phyloP scores from a whole-genome alignment of 2,888 invertebrate species.

The Schizaphis graminum region DNA sequence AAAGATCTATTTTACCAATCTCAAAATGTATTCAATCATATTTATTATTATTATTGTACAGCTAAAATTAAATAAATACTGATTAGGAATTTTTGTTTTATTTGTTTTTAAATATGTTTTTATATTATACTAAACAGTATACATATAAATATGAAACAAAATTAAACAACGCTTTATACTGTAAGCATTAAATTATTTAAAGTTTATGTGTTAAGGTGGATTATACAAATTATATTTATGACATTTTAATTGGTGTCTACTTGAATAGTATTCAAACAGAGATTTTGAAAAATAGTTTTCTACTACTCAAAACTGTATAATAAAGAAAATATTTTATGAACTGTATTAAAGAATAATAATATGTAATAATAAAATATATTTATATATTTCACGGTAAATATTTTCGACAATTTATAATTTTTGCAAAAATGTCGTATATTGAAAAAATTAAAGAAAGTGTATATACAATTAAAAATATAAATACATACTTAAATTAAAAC shows the following conservation, averaged over 20 bases:
- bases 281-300: background rate
- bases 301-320: background rate
- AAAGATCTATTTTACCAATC: background rate
- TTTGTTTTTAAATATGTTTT: background rate
- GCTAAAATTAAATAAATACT: background rate
- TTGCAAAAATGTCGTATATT: background rate
- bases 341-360: background rate
- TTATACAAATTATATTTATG: background rate
- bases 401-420: background rate
- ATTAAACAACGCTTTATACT: background rate
- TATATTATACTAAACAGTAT: background rate
- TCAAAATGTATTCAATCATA: background rate
- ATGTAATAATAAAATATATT: background rate
- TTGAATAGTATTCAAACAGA: background rate
- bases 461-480: background rate
- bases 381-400: background rate
- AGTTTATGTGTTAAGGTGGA: background rate
- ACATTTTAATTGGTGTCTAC: background rate
- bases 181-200: background rate
- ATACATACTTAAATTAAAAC: background rate
- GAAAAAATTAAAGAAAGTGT: background rate
- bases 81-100: background rate
- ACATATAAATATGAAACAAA: background rate
- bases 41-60: background rate
- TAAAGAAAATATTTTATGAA: background rate